phyloP scores from a whole-genome alignment of 1,140 invertebrate genomes.

The Halyomorpha halys region DNA sequence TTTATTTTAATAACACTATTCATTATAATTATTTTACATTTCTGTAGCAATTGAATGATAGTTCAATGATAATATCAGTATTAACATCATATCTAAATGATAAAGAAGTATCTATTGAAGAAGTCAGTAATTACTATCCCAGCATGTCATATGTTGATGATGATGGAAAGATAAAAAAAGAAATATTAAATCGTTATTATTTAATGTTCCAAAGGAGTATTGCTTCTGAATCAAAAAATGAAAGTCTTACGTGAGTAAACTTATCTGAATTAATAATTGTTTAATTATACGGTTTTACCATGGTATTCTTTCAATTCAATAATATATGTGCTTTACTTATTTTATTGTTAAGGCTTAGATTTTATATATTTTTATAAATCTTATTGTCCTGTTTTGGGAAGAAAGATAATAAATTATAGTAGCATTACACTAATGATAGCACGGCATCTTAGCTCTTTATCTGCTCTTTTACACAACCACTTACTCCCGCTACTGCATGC shows the following conservation, averaged over 20 bases:
- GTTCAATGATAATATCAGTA: conserved; percentile 85
- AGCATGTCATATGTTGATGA: conserved; percentile 56
- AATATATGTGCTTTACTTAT: too few species aligned
- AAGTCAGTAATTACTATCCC: conserved; percentile 78
- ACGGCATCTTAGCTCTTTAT: too few species aligned
- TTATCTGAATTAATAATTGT: not conserved
- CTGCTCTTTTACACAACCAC: too few species aligned
- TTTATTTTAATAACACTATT: not conserved
- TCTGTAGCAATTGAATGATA: conserved; percentile 79
- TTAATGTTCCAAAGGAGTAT: conserved; percentile 68
- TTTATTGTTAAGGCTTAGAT: too few species aligned
- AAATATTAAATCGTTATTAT: conserved; percentile 91
- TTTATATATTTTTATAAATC: too few species aligned
- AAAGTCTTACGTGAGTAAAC: conserved; percentile 51
- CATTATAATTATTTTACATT: conserved; percentile 28
- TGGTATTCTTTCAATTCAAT: too few species aligned
- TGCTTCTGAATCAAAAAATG: conserved; percentile 43
- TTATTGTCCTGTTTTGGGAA: too few species aligned
- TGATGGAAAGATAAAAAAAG: conserved; percentile 52
- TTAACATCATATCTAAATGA: conserved; percentile 68
- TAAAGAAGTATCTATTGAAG: conserved; percentile 46
- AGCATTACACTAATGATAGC: too few species aligned
- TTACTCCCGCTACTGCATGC: too few species aligned
- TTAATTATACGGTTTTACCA: too few species aligned
- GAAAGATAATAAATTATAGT: too few species aligned